These are phyloP conservation scores for Phyto melanocephala DNA, from an alignment of 2,888 invertebrate genomes.

Conservation along the genomic window DNA sequence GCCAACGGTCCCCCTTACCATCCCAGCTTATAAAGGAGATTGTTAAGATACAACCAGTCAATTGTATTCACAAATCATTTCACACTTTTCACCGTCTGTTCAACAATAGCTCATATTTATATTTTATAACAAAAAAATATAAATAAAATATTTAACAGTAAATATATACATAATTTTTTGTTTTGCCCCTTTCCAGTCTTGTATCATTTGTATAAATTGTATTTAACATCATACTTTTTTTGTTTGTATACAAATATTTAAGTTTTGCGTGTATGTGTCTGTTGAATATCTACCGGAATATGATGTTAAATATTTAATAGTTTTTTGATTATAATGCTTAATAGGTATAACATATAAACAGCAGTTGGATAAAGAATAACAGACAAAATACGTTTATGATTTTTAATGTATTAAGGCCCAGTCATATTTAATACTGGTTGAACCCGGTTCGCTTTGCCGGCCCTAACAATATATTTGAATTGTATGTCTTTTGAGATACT, in stretches of 20 bases:
- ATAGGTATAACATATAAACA: too few species aligned
- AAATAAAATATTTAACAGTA: conserved; percentile 28
- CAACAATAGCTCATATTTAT: conserved; percentile 10
- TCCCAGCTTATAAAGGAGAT: too few species aligned
- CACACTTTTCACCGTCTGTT: conserved; percentile 12
- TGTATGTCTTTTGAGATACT: too few species aligned
- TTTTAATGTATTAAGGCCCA: conserved; percentile 12
- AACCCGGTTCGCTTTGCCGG: too few species aligned
- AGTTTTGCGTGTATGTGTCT: neutral
- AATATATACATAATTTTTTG: conserved; percentile 23
- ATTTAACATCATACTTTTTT: conserved; percentile 1
- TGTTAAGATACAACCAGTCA: too few species aligned
- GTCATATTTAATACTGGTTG: too few species aligned
- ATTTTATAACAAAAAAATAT: neutral
- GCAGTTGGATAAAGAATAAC: neutral
- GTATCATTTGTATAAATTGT: conserved; percentile 9
- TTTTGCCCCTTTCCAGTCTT: neutral
- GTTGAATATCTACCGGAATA: neutral
- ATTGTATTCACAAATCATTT: too few species aligned
- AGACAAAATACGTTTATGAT: neutral
- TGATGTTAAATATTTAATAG: conserved; percentile 53
- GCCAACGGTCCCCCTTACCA: too few species aligned
- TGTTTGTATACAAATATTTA: neutral
- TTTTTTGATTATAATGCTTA: conserved; percentile 54
- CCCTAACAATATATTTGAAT: too few species aligned